Conservation (phyloP, 2,113 vertebrate genomes). For the Oryzias melastigma region DNA sequence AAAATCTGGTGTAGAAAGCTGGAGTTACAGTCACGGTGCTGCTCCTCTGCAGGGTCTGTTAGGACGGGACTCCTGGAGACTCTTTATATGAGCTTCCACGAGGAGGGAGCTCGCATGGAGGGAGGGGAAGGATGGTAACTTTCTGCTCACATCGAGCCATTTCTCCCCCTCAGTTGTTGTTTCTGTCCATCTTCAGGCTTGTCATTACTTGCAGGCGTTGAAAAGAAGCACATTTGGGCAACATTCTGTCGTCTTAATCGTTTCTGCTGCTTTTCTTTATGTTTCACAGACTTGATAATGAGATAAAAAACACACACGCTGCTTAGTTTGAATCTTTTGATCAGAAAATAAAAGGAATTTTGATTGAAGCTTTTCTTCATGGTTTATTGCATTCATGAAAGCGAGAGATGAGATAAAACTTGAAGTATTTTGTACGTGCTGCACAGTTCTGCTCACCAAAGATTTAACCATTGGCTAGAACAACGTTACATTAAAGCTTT, state of each 20-base stretch:
- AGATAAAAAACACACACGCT: background rate
- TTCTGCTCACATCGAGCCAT: conserved; percentile 1
- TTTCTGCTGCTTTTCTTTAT: conserved; percentile 1
- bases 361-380: background rate
- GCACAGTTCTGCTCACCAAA: too few relatives aligned
- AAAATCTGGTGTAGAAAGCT: background rate
- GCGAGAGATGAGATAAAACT: too few relatives aligned
- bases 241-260: conserved; percentile 1
- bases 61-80: conserved; percentile 62
- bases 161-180: conserved; percentile 14
- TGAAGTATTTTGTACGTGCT: too few relatives aligned
- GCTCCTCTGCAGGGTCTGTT: conserved; percentile 39
- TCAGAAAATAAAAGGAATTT: background rate
- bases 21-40: background rate
- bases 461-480: too few relatives aligned
- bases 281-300: background rate
- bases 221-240: background rate
- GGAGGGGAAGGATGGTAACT: conserved; percentile 6
- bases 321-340: background rate
- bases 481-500: too few relatives aligned
- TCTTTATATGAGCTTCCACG: conserved; percentile 43
- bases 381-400: too few relatives aligned
- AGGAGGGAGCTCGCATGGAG: conserved; percentile 13
- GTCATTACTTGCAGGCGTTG: conserved; percentile 9
- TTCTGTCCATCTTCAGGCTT: conserved; percentile 12